Evolutionary conservation across 1,140 invertebrate genomes (phyloP), one percentile per base, ranked within the genome.

Genomic region (Brachionus calyciflorus): DNA sequence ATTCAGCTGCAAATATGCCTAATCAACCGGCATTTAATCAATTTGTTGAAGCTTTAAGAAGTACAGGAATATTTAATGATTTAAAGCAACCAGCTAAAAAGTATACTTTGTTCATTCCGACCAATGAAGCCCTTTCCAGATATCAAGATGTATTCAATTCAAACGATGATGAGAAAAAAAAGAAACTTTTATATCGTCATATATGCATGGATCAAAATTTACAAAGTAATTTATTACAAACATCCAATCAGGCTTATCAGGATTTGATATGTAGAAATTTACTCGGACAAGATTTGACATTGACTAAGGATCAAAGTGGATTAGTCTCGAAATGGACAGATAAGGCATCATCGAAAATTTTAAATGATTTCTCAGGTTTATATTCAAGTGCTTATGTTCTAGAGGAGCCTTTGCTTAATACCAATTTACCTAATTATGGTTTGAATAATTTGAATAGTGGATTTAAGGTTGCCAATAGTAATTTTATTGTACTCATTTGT

Each of bases 201-300:
- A 73, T 73, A 30, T 73, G 69, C 28, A 49, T 73, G 69, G 69
- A 73, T 5, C 69, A 73, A 30, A 73, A 73, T 24, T 73, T 73
- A n/a, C 69, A 48, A 49, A 49, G 44, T 37, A 49, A 49, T 51
- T 51, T 73, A 26, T 37, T 73, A 10, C 46, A 73, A 24, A n/a
- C 24, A 3, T 24, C 19, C 14, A 51, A 49, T 37, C 10, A 17
- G 21, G 21, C 21, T 17, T 37, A 55, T 41, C 69, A 55, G 17
- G 40, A 73, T 9, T 55, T 73, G 46, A 55, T 73, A 19, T 73
- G 69, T 40, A 3, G 69, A 19, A 73, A 73, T 24, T 33, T 55
- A 37, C 24, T 73, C 6, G 69, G 69, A 9, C 69, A 73, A 73
- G 69, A 73, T 51, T 49, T 73, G 24, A 55, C 69, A 40, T 73